These are phyloP conservation scores for Peribatodes rhomboidaria DNA, from an alignment of 2,888 invertebrate species.

Conservation along the genomic window DNA sequence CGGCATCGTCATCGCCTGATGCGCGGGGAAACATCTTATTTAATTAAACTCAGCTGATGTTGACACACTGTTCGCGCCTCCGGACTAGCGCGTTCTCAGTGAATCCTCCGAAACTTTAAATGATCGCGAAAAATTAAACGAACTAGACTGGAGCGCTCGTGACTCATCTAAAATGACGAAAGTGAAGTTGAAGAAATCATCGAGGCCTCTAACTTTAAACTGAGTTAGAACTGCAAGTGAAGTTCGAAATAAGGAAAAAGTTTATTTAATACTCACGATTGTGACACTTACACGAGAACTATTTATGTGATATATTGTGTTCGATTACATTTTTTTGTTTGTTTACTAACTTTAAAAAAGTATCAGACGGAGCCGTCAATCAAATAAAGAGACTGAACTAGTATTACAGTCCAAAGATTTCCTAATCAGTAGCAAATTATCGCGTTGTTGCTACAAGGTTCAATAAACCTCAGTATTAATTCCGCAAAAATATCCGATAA, in stretches of 20 bases:
- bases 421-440: constrained; percentile 59
- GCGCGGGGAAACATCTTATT: constrained; percentile 69
- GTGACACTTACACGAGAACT: constrained; percentile 51
- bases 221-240: constrained; percentile 53
- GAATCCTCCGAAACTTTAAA: constrained; percentile 61
- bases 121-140: constrained; percentile 63
- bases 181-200: constrained; percentile 81
- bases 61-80: constrained; percentile 57
- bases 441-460: constrained; percentile 44
- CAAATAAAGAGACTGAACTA: constrained; percentile 63
- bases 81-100: constrained; percentile 26
- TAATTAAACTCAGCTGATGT: constrained; percentile 76
- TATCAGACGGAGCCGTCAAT: constrained; percentile 22
- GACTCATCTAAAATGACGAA: constrained; percentile 85
- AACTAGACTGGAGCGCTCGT: constrained; percentile 62
- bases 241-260: constrained; percentile 68
- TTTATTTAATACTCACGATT: constrained; percentile 52
- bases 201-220: constrained; percentile 65
- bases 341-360: constrained; percentile 41
- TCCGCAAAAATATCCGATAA: constrained; percentile 34
- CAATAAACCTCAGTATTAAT: constrained; percentile 38
- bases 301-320: constrained; percentile 50
- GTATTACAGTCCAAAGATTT: constrained; percentile 66
- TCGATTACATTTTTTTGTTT: constrained; percentile 50
- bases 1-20: constrained; percentile 52